phyloP scores from a whole-genome alignment of 2,113 vertebrate species.

The Polypterus bichir region DNA sequence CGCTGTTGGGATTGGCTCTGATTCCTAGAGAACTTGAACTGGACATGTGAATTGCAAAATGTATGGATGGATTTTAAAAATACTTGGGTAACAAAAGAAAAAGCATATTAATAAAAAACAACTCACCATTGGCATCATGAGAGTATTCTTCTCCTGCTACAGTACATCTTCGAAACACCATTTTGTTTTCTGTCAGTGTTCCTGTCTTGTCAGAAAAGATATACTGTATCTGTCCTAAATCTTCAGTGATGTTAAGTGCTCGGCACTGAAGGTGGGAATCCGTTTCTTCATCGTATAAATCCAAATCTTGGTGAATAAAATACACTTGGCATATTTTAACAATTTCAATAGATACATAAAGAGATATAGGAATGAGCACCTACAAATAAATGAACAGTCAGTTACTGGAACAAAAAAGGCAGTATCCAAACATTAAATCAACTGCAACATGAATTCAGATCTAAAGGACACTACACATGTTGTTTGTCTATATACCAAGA shows the following conservation, averaged over 20 bases:
- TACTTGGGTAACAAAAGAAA: no score
- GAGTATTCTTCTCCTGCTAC: slow-evolving; percentile 92
- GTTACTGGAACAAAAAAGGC: background rate
- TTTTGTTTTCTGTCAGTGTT: slow-evolving; percentile 95
- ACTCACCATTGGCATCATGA: slow-evolving; percentile 89
- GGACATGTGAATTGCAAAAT: no score
- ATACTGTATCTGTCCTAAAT: slow-evolving; percentile 92
- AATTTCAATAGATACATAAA: slow-evolving; percentile 95
- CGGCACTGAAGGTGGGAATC: slow-evolving; percentile 85
- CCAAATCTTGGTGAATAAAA: slow-evolving; percentile 89
- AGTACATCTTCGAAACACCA: slow-evolving; percentile 91
- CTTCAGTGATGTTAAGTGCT: slow-evolving; percentile 92
- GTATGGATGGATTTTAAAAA: no score
- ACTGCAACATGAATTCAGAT: no score
- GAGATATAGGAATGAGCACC: slow-evolving; percentile 92
- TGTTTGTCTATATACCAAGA: no score
- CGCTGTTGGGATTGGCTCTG: no score
- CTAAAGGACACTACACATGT: no score
- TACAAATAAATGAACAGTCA: slow-evolving; percentile 27
- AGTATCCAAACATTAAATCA: no score
- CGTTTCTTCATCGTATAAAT: slow-evolving; percentile 89
- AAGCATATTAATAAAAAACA: background rate
- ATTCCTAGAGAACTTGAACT: no score
- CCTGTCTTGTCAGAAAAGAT: slow-evolving; percentile 98
- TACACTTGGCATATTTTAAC: slow-evolving; percentile 95